These are phyloP conservation scores for Scortum barcoo DNA, from an alignment of 2,113 vertebrate species.

Conservation along the genomic window DNA sequence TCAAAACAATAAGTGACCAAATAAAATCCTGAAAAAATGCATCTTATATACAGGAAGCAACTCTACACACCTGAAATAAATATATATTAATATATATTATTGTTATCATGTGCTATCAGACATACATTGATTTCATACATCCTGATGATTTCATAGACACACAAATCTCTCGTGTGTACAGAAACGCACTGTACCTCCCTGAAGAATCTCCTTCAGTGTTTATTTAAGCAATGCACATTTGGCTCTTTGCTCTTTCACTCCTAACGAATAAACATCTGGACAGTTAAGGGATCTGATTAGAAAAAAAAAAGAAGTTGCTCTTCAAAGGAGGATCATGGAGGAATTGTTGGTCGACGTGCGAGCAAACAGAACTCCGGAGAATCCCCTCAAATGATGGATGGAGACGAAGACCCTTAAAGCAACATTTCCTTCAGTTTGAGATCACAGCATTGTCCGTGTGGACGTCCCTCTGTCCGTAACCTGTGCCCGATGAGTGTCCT, in stretches of 20 bases:
- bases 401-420: slow-evolving; percentile 20
- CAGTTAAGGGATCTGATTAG: slow-evolving; percentile 16
- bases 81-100: slow-evolving; percentile 69
- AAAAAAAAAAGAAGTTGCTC: slow-evolving; percentile 17
- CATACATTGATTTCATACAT: slow-evolving; percentile 42
- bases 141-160: slow-evolving; percentile 28
- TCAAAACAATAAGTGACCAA: slow-evolving; percentile 36
- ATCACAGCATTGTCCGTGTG: slow-evolving; percentile 11
- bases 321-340: slow-evolving; percentile 30
- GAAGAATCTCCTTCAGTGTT: slow-evolving; percentile 25
- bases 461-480: slow-evolving; percentile 8
- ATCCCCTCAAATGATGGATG: slow-evolving; percentile 30
- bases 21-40: slow-evolving; percentile 51
- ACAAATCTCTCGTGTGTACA: slow-evolving; percentile 33
- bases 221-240: slow-evolving; percentile 39
- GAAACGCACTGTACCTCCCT: slow-evolving; percentile 47
- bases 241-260: slow-evolving; percentile 41
- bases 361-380: slow-evolving; percentile 33
- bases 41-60: slow-evolving; percentile 50
- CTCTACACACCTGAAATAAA: slow-evolving; percentile 65
- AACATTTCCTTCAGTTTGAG: slow-evolving; percentile 29
- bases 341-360: slow-evolving; percentile 14
- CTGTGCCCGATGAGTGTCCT: slow-evolving; percentile 6
- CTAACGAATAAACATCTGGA: slow-evolving; percentile 41
- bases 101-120: slow-evolving; percentile 57